Evolutionary conservation across 2,113 vertebrate genomes (phyloP), one percentile per base, ranked within the genome.

Genomic region (Callionymus lyra): DNA sequence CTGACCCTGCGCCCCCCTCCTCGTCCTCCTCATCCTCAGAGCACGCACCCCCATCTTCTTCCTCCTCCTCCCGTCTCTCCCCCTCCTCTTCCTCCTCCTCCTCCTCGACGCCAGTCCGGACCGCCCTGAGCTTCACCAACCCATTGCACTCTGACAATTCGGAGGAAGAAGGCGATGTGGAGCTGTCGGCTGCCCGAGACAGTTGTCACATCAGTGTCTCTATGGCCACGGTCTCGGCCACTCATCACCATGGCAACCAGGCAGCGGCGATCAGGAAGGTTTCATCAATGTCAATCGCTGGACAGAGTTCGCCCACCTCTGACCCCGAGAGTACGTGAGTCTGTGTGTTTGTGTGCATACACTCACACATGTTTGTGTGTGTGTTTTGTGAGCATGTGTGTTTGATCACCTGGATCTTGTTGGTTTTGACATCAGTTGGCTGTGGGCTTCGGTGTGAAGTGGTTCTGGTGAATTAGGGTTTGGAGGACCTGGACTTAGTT

Each of bases 71-170:
- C 33, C 65, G 64, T 66, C 57, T 71, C 68, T 52, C 76, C 64
- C 55, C 74, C 51, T 50, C 73, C 35, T 60, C 82, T 2, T 53
- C 58, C 19, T 82, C 76, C 32, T 72, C 68, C 41, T 55, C 76
- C 38, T 74, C 70, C 19, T 56, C 63, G 15, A 70, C 70, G 15
- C 73, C 79, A 1, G 56, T 83, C 53, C 82, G 87, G 74, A 84
- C 84, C 34, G 90, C 92, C 9, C 87, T 97, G 41, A 89, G 91
- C 78, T 98, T 98, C 74, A 97, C 91, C 59, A 97, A 98, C 73
- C 95, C 93, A 35, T 87, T 97, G 60, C 93, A 98, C 68, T 91
- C 91, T 0, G 92, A 94, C 63, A 88, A 91, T 76, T 94, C 92
- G 0, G 93, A 94, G 14, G 90, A 88, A 1, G 91, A 96, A 57